Base-by-base conservation (phyloP, 2,113 vertebrate genomes). In the Seriola rivoliana region DNA sequence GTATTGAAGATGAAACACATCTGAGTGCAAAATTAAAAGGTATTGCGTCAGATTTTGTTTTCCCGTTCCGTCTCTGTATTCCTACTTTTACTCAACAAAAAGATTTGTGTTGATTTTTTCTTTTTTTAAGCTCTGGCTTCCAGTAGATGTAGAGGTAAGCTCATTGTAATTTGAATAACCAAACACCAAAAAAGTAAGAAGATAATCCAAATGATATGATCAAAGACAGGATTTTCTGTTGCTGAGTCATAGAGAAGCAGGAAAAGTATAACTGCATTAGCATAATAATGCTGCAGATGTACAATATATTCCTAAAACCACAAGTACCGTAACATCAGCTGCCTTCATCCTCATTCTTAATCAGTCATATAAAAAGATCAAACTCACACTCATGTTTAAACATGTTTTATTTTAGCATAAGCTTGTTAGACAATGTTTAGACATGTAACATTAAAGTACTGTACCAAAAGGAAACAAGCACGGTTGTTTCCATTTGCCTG, bases 381-480 rank as follows among this genome's bases (percentile, higher is more conserved):
- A 48, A 50, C 7, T 77, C 80, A 67, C 29, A 58, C 25, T 73
- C 29, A 14, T 44, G 42, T 80, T 90, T 77, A 44, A 69, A 75
- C 36, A 75, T 42, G 17, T 71, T 85, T 91, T 90, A 81, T 85
- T 90, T 90, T 12, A 85, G 58, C 66, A 67, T 75, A 75, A 42
- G 19, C 64, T 67, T 80, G 81, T 91, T 87, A 89, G 78, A 89
- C 81, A 89, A 64, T 54, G 40, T 85, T 59, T 73, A 85, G 78
- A 80, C 83, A 82, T 55, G 12, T 67, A 52, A 85, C 75, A 86
- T 71, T 70, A 23, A 73, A 68, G 44, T 69, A 70, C 25, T 82
- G 81, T 64, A 85, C 84, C 69, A 70, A 55, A 71, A 50, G 23
- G 62, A 75, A 62, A 67, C 58, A 19, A 65, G 48, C 46, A 21